Percentiles rank a stretch among this genome's conserved stretches.
Evolutionary conservation across 1,140 invertebrate genomes (phyloP).

Genomic region (Cherax destructor): DNA sequence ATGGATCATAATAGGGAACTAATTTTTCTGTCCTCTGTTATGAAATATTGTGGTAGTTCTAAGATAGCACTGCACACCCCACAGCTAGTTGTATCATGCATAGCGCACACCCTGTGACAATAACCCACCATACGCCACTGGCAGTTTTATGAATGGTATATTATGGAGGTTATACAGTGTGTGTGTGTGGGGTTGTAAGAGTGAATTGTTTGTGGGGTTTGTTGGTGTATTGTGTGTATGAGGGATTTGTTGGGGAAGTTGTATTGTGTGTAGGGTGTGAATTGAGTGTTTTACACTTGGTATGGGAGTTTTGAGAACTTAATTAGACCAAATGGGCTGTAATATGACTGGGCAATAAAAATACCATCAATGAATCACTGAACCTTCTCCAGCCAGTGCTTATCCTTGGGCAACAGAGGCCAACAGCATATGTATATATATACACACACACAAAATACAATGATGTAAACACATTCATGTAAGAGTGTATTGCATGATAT

Average conservation of each 20-base stretch:
- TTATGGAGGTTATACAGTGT: too few relatives aligned
- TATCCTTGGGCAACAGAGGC: not conserved
- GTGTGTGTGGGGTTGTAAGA: too few relatives aligned
- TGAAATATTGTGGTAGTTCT: too few relatives aligned
- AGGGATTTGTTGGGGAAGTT: not conserved
- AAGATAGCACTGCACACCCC: too few relatives aligned
- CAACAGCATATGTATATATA: not conserved
- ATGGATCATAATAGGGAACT: too few relatives aligned
- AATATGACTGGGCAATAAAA: not conserved
- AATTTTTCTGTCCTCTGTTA: too few relatives aligned
- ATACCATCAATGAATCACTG: not conserved
- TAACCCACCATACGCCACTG: too few relatives aligned
- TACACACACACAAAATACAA: slow-evolving; percentile 3
- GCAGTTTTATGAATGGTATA: too few relatives aligned
- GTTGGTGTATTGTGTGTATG: not conserved
- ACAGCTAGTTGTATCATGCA: too few relatives aligned
- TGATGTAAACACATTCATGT: slow-evolving; percentile 11
- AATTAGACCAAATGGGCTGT: not conserved
- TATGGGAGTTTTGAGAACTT: not conserved
- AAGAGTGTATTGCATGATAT: not conserved
- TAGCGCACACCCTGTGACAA: too few relatives aligned
- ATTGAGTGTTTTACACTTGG: too few relatives aligned
- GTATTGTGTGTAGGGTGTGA: not conserved
- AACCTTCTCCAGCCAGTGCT: not conserved
- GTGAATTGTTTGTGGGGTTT: too few relatives aligned